Conservation (phyloP, 1,140 invertebrate species). For the Drosophila tropicalis region DNA sequence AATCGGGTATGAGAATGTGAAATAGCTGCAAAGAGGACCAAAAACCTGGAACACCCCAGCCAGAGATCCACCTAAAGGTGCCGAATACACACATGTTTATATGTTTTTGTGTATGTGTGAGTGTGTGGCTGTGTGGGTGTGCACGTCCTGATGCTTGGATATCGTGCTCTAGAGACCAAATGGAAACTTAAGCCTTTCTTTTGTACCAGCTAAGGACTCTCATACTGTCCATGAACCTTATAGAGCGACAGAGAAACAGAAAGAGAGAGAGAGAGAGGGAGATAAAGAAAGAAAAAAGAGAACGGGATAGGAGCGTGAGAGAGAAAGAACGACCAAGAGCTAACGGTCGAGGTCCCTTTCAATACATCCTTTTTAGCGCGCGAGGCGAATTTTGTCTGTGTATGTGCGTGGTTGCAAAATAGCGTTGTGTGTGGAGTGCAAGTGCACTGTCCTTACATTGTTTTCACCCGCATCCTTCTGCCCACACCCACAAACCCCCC, state of each 20-base stretch:
- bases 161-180: constrained; percentile 82
- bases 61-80: constrained; percentile 8
- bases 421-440: constrained; percentile 66
- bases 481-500: constrained; percentile 9
- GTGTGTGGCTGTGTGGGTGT: constrained; percentile 33
- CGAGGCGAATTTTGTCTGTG: constrained; percentile 62
- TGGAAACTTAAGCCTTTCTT: constrained; percentile 82
- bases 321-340: constrained; percentile 22
- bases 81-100: constrained; percentile 36
- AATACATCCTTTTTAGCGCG: constrained; percentile 77
- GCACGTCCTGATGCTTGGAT: constrained; percentile 62
- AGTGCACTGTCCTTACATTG: constrained; percentile 73
- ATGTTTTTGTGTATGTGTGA: background rate
- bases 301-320: background rate
- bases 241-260: background rate
- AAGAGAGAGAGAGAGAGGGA: background rate
- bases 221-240: constrained; percentile 80
- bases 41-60: background rate
- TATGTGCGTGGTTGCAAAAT: constrained; percentile 33
- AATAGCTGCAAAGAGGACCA: constrained; percentile 12
- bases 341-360: constrained; percentile 56
- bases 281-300: background rate
- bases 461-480: constrained; percentile 41
- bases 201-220: constrained; percentile 79
- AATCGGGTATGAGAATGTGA: background rate